Evolutionary conservation across 1,140 invertebrate species (phyloP).

Genomic region (Caenorhabditis elegans): DNA sequence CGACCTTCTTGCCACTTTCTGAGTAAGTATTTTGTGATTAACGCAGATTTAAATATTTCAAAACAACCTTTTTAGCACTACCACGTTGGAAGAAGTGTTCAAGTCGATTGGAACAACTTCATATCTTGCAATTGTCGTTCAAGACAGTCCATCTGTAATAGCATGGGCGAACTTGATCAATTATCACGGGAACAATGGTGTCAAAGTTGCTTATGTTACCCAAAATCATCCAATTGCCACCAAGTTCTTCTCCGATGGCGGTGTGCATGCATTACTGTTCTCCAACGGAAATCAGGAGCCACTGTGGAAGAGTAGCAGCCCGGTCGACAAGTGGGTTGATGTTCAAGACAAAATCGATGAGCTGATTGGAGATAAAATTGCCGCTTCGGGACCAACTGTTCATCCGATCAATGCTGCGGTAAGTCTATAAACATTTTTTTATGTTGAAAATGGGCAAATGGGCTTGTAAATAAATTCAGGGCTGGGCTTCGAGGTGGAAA

Average conservation of each 20-base stretch:
- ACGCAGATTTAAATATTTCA: not conserved
- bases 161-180: conserved; percentile 43
- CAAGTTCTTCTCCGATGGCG: conserved; percentile 1
- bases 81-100: conserved; percentile 46
- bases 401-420: not conserved
- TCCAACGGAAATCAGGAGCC: conserved; percentile 25
- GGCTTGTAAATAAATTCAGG: not conserved
- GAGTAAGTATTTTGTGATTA: not conserved
- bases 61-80: not conserved
- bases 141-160: conserved; percentile 43
- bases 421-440: not conserved
- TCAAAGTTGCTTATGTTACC: conserved; percentile 21
- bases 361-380: conserved; percentile 27
- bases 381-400: not conserved
- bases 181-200: not conserved
- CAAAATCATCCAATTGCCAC: conserved; percentile 36
- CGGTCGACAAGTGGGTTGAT: conserved; percentile 6
- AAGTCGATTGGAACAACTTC: conserved; percentile 21
- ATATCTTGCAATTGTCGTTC: conserved; percentile 37
- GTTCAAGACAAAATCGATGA: conserved; percentile 41
- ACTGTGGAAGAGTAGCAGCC: conserved; percentile 35
- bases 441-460: not conserved
- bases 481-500: not conserved
- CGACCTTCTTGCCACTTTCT: conserved; percentile 11
- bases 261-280: conserved; percentile 1